A percentile compares a stretch with the other conserved stretches of the same genome.
These are phyloP conservation scores for Taxidea taxus DNA, from an alignment of 2,113 vertebrate species.

Conservation along the genomic window DNA sequence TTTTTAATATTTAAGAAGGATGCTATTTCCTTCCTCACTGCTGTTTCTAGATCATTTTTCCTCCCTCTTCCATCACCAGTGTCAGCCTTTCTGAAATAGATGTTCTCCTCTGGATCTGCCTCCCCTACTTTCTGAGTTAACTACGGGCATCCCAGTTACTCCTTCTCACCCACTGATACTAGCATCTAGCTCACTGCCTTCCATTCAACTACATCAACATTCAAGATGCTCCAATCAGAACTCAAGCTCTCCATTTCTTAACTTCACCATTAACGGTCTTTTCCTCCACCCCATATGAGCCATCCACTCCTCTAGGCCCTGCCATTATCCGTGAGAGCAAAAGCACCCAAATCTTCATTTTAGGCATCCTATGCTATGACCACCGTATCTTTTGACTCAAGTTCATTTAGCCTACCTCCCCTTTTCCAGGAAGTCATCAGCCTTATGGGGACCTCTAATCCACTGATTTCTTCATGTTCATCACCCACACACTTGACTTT, in stretches of 20 bases:
- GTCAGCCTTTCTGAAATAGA: not conserved
- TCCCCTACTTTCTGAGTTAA: not conserved
- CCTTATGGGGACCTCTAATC: not conserved
- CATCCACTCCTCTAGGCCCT: not conserved
- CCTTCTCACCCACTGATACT: not conserved
- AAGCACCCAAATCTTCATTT: conserved; percentile 7
- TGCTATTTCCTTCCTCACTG: not conserved
- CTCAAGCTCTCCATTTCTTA: not conserved
- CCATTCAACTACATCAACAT: not conserved
- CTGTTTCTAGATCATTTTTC: conserved; percentile 12
- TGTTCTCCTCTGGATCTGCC: not conserved
- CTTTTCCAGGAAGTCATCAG: not conserved
- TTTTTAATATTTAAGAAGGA: not conserved
- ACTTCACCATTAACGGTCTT: not conserved
- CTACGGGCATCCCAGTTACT: not conserved
- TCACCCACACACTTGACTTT: not conserved
- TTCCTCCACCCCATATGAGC: not conserved
- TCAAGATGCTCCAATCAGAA: not conserved
- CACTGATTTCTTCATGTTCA: not conserved
- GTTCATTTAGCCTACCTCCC: not conserved
- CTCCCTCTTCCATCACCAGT: not conserved
- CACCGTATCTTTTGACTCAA: not conserved
- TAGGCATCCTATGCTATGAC: not conserved
- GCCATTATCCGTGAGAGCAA: not conserved
- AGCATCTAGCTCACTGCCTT: not conserved